A percentile compares a stretch with the other conserved stretches of the same genome.
phyloP scores from a whole-genome alignment of 2,113 vertebrate species.

The Balaenoptera acutorostrata region DNA sequence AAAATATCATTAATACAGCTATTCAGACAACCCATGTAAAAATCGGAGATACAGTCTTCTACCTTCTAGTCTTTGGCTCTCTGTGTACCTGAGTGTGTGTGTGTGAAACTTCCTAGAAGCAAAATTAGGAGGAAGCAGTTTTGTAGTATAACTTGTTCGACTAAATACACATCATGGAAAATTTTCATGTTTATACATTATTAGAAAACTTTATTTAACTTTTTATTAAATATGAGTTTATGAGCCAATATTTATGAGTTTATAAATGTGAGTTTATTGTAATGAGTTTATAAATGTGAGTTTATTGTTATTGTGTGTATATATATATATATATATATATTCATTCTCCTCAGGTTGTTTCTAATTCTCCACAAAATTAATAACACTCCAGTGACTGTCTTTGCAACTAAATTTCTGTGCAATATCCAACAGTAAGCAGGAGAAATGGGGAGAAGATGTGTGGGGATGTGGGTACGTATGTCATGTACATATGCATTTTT shows the following conservation, averaged over 20 bases:
- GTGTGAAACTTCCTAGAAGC: not conserved
- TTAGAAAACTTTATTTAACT: not conserved
- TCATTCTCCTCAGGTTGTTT: not conserved
- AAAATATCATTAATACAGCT: not conserved
- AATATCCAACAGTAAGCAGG: not conserved
- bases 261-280: not conserved
- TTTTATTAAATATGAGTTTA: not conserved
- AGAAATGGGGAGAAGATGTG: not conserved
- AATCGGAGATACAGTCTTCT: not conserved
- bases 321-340: not conserved
- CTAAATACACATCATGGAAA: not conserved
- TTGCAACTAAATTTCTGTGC: not conserved
- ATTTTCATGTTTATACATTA: not conserved
- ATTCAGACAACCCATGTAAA: not conserved
- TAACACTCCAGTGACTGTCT: not conserved
- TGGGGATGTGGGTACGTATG: not conserved
- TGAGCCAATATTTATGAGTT: not conserved
- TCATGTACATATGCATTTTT: not conserved
- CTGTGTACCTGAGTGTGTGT: not conserved
- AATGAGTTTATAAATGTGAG: constrained; percentile 1
- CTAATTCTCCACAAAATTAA: not conserved
- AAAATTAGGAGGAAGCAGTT: not conserved
- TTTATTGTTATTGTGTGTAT: not conserved
- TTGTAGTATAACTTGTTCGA: not conserved
- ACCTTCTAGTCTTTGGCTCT: not conserved